Evolutionary conservation across 30 jellyfish, hydroid and myxozoan species (phyloP).

Genomic region (Catostylus mosaicus): DNA sequence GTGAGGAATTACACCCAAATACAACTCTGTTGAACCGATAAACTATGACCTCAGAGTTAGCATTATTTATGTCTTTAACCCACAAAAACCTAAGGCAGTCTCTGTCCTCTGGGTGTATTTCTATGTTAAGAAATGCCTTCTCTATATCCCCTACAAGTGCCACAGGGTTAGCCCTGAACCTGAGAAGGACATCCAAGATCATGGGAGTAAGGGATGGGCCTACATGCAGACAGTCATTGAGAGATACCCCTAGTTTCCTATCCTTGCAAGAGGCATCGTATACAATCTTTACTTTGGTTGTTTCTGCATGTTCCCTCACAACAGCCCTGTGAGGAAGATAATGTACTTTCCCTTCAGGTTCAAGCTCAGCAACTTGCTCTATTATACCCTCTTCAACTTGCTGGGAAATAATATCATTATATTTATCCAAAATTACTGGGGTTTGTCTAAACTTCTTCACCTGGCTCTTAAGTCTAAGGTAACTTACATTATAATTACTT

Average conservation of each 20-base stretch:
- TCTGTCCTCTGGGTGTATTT: background rate
- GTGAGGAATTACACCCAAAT: background rate
- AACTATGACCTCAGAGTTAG: background rate
- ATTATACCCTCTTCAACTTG: conserved; percentile 6
- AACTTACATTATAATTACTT: no score
- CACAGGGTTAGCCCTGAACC: background rate
- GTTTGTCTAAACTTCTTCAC: no score
- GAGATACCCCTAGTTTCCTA: background rate
- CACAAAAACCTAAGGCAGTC: conserved; percentile 5
- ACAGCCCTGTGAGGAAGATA: conserved; percentile 3
- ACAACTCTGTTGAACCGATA: conserved; percentile 13
- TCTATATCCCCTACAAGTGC: conserved; percentile 3
- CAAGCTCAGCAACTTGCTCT: conserved; percentile 3
- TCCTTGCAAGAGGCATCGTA: conserved; percentile 21
- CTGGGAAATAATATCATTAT: background rate
- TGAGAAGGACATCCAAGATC: background rate
- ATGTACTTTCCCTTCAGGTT: conserved; percentile 12
- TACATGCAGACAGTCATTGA: background rate
- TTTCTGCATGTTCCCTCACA: conserved; percentile 1
- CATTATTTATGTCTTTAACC: background rate
- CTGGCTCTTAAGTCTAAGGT: no score
- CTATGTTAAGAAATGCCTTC: no score
- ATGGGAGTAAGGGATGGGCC: conserved; percentile 12
- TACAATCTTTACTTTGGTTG: background rate
- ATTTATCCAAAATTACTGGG: no score